Evolutionary conservation across 2,888 invertebrate species (phyloP), one percentile per base, ranked within the genome.

Genomic region (Lucinisca nassula): DNA sequence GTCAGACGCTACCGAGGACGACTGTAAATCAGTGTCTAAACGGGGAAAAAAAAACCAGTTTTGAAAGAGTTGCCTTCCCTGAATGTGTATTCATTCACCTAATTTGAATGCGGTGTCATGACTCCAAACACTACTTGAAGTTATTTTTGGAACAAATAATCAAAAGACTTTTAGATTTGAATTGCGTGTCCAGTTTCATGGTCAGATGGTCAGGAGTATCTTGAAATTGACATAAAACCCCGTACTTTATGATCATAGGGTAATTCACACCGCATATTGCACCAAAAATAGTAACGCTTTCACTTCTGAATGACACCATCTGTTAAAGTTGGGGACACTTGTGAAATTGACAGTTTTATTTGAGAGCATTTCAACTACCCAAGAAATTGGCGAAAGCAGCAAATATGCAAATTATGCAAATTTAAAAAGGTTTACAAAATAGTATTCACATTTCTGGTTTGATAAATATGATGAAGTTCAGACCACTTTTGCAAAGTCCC

Each of bases 181-280:
- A 67, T 67, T 35, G 67, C 67, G 67, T 32, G 67, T 67, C 67
- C 30, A 21, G 67, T 67, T 67, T 67, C 67, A 35, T 67, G 67
- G 67, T 67, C 67, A 67, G 67, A 67, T 67, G 67, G 67, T 67
- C 67, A 35, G 67, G 1, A 17, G 24, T 21, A 8, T 30, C 67
- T 67, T 30, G 67, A 67, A 35, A 67, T 67, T 67, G 67, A 21
- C 35, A 24, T 67, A 32, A 35, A 14, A 21, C 67, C 35, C 35
- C 6, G 67, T 67, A 35, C 67, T 67, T 67, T 67, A 67, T 67
- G 67, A 67, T 67, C 67, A 67, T 1, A 32, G 32, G 67, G 67
- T 67, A 67, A 67, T 67, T 67, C 35, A 67, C 67, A 67, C 35
- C 67, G 35, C 67, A 67, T 67, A 67, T 67, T 67, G 67, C 67